Percentiles rank a stretch among this genome's conserved stretches.
Conservation (phyloP, 2,113 vertebrate species). For the Spea bombifrons region DNA sequence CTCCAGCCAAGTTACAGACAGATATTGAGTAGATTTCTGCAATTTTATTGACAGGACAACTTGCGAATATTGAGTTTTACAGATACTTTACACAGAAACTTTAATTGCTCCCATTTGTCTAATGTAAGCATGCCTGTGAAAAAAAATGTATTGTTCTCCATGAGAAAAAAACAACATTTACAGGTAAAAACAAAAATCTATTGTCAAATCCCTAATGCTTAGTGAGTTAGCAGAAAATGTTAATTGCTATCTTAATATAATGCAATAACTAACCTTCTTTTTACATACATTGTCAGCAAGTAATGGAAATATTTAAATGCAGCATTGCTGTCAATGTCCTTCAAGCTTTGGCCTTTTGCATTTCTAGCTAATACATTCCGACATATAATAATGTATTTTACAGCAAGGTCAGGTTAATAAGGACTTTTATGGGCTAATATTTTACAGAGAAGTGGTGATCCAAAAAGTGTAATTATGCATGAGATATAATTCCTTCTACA, state of each 20-base stretch:
- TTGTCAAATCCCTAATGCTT: background rate
- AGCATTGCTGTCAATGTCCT: conserved; percentile 57
- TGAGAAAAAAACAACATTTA: conserved; percentile 19
- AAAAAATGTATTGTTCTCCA: conserved; percentile 6
- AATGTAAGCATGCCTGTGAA: conserved; percentile 28
- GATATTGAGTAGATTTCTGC: conserved; percentile 35
- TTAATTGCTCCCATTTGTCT: conserved; percentile 41
- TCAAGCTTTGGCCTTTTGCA: conserved; percentile 55
- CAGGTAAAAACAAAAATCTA: background rate
- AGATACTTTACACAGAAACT: conserved; percentile 33
- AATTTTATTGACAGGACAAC: conserved; percentile 30
- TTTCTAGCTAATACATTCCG: conserved; percentile 65
- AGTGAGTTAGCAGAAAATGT: background rate
- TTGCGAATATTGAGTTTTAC: conserved; percentile 35
- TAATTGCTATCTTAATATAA: conserved; percentile 8
- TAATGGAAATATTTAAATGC: conserved; percentile 69
- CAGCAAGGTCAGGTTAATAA: conserved; percentile 70
- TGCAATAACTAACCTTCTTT: conserved; percentile 69
- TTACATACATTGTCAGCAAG: conserved; percentile 64
- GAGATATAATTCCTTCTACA: conserved; percentile 60
- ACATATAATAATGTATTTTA: conserved; percentile 72
- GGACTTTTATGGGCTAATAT: conserved; percentile 66
- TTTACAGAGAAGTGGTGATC: conserved; percentile 63
- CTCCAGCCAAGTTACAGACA: conserved; percentile 12
- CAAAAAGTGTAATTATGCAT: conserved; percentile 59